Percentiles rank a stretch among this genome's conserved stretches.
Evolutionary conservation across 2,888 invertebrate genomes (phyloP).

Genomic region (Yponomeuta plumbellus): DNA sequence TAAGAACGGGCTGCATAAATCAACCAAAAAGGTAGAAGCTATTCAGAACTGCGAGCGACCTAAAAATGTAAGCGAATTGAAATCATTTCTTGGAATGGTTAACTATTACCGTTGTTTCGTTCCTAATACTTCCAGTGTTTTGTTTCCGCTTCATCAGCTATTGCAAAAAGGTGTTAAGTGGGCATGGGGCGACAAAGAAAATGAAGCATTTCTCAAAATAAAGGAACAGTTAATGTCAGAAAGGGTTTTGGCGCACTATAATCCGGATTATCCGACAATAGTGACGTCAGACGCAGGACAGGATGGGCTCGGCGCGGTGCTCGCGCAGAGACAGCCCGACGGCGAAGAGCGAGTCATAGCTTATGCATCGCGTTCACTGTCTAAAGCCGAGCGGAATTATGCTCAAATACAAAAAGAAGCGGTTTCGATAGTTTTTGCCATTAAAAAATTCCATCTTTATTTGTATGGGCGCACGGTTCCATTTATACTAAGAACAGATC

Average conservation of each 20-base stretch:
- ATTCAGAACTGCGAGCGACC: not conserved
- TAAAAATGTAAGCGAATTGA: not conserved
- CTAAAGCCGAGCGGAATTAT: constrained; percentile 11
- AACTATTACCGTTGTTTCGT: not conserved
- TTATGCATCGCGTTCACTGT: constrained; percentile 3
- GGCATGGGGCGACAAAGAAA: not conserved
- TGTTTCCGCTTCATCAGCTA: constrained; percentile 1
- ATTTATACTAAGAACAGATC: constrained; percentile 14
- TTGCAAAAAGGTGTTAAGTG: constrained; percentile 11
- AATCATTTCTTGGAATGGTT: constrained; percentile 6
- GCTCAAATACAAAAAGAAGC: constrained; percentile 16
- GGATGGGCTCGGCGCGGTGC: not conserved
- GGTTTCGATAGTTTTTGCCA: constrained; percentile 12
- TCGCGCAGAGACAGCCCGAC: constrained; percentile 7
- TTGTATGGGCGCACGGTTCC: constrained; percentile 8
- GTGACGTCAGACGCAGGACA: constrained; percentile 13
- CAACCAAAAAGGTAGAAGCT: constrained; percentile 6
- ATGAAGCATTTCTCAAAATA: constrained; percentile 2
- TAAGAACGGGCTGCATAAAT: constrained; percentile 2
- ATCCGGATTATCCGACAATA: too few species aligned
- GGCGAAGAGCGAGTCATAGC: constrained; percentile 3
- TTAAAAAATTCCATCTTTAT: constrained; percentile 8
- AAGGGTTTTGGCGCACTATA: not conserved
- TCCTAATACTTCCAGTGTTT: not conserved
- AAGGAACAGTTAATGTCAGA: constrained; percentile 9